Evolutionary conservation across 1,140 invertebrate genomes (phyloP).

Genomic region (Chlorops oryzae): DNA sequence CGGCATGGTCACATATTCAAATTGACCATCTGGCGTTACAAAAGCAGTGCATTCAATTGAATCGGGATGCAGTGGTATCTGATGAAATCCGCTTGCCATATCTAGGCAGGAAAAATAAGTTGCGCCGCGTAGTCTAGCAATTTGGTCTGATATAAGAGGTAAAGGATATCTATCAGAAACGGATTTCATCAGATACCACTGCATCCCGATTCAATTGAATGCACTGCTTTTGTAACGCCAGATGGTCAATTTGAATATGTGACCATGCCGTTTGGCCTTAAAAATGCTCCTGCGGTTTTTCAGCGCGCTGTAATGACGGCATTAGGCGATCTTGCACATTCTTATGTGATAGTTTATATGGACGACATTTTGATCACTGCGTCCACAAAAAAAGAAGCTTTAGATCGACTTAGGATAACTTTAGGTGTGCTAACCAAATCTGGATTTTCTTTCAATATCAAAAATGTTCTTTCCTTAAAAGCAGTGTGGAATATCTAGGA

Average conservation of each 20-base stretch:
- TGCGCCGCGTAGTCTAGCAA: slow-evolving; percentile 35
- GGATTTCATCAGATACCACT: slow-evolving; percentile 30
- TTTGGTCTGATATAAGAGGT: slow-evolving; percentile 45
- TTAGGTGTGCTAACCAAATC: neutral
- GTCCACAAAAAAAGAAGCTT: neutral
- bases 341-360: too few species aligned
- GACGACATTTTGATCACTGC: too few species aligned
- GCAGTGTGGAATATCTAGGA: neutral
- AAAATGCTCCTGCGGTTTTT: too few species aligned
- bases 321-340: neutral
- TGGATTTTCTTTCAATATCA: neutral
- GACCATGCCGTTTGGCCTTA: too few species aligned
- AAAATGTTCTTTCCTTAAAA: neutral
- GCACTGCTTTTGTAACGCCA: too few species aligned
- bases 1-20: too few species aligned
- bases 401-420: neutral
- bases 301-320: slow-evolving; percentile 14
- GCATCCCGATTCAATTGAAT: slow-evolving; percentile 14
- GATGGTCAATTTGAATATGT: too few species aligned
- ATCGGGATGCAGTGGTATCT: slow-evolving; percentile 15
- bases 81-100: slow-evolving; percentile 35
- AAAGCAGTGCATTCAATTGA: slow-evolving; percentile 24
- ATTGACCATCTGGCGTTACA: too few species aligned
- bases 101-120: slow-evolving; percentile 46
- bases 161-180: slow-evolving; percentile 44